Evolutionary conservation across 1,140 invertebrate genomes (phyloP).

Genomic region (Episyrphus balteatus): DNA sequence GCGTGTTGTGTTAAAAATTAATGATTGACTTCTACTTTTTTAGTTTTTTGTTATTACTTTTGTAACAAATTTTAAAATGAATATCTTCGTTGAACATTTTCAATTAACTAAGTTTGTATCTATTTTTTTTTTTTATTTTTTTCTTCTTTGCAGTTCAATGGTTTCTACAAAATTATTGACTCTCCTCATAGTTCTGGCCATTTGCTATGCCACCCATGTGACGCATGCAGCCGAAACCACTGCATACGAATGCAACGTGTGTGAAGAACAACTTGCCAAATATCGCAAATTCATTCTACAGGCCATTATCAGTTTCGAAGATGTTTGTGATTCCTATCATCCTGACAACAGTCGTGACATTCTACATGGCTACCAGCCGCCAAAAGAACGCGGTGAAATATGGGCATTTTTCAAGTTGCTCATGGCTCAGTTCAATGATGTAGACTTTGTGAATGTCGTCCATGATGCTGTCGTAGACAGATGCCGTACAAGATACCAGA

Average conservation of each 20-base stretch:
- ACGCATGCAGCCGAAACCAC: slow-evolving; percentile 4
- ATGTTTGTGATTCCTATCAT: slow-evolving; percentile 29
- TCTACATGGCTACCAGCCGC: slow-evolving; percentile 19
- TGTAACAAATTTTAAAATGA: too few species aligned
- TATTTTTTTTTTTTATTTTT: too few species aligned
- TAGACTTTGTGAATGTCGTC: slow-evolving; percentile 24
- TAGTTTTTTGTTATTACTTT: too few species aligned
- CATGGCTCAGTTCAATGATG: slow-evolving; percentile 32
- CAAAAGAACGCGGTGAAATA: slow-evolving; percentile 25
- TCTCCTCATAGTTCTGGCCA: too few species aligned
- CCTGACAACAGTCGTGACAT: slow-evolving; percentile 14
- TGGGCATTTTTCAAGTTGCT: slow-evolving; percentile 32
- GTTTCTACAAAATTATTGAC: too few species aligned
- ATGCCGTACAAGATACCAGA: slow-evolving; percentile 22
- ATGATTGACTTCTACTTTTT: too few species aligned
- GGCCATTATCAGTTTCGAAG: slow-evolving; percentile 31
- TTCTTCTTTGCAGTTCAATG: too few species aligned
- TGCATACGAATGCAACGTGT: slow-evolving; percentile 15
- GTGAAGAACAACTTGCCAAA: slow-evolving; percentile 25
- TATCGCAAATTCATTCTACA: slow-evolving; percentile 29
- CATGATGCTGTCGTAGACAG: slow-evolving; percentile 29
- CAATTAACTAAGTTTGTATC: too few species aligned
- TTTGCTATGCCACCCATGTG: not conserved
- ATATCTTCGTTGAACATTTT: too few species aligned
- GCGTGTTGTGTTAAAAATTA: too few species aligned